These are phyloP conservation scores for Nesogale talazaci DNA, from an alignment of 2,113 vertebrate species.

Conservation along the genomic window DNA sequence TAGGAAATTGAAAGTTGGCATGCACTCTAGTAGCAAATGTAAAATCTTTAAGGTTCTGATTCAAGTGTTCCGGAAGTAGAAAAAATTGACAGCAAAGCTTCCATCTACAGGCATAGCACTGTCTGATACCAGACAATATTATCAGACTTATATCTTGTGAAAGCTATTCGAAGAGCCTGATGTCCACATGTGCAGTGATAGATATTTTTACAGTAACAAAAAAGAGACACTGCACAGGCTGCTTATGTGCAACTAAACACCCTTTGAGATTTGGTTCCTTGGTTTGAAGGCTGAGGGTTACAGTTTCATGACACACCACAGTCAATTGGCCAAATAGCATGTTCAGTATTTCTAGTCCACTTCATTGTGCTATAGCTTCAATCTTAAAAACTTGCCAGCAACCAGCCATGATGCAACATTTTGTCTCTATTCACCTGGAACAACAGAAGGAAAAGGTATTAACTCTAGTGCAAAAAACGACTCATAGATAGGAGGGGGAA, in stretches of 20 bases:
- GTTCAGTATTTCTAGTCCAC: not conserved
- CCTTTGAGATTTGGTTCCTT: not conserved
- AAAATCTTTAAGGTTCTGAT: not conserved
- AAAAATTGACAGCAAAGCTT: not conserved
- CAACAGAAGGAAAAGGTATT: too few relatives aligned
- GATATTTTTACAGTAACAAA: not conserved
- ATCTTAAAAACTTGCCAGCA: not conserved
- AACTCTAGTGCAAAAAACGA: too few relatives aligned
- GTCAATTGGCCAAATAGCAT: not conserved
- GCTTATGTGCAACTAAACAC: not conserved
- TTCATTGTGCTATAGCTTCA: not conserved
- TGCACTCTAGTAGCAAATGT: accelerated
- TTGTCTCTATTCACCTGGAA: not conserved
- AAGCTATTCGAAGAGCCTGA: not conserved
- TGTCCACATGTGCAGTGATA: not conserved
- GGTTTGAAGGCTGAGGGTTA: not conserved
- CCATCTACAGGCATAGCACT: not conserved
- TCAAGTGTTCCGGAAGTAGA: not conserved
- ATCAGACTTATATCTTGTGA: not conserved
- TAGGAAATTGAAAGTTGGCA: not conserved
- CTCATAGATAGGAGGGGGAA: too few relatives aligned
- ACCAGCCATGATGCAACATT: not conserved
- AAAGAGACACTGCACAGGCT: not conserved
- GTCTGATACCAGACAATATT: not conserved
- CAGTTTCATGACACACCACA: not conserved